Base-by-base conservation (phyloP, 2,113 vertebrate species). In the Nettapus auritus region DNA sequence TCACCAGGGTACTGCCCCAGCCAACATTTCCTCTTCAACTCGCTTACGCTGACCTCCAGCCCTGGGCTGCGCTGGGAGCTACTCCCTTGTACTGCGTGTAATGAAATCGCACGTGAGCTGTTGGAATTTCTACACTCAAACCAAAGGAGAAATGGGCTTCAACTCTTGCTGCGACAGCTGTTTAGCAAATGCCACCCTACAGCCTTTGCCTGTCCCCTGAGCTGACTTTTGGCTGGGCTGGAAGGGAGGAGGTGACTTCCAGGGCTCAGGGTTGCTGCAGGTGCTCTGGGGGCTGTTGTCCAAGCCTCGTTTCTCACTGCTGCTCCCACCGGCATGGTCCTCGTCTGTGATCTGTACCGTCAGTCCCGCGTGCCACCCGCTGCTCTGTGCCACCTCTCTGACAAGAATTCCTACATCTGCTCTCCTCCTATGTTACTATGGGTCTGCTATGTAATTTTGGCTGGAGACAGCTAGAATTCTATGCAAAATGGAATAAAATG, bases 401-500 rank as follows among this genome's bases (percentile, higher is more conserved):
- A 69, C 73, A 84, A 60, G 46, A 84, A 71, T 36, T 75, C 93
- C 88, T 29, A 8, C 12, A 4, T 59, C 53, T 10, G 44, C 5
- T 13, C 66, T 53, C 56, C 76, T 75, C 78, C 68, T 80, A 36
- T 46, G 38, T 95, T 87, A 76, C 52, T 87, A 71, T 79, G 62
- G 22, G 33, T 84, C 73, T 21, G 87, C 60, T 73, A 2, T 28
- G 44, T 92, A 4, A 48, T 82, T 86, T 71, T 71, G 66, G 91
- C 86, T 93, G 96, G 68, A 84, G 82, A 93, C 66, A 73, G 86
- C 13, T 2, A 42, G 11, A 91, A 56, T 70, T 91, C 77, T 90
- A 93, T 85, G 94, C 67, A 82, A 89, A 94, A 82, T 84, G 46
- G n/a, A 97, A 95, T 96, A 95, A 97, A 96, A 60, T 70, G 80